Base-by-base conservation (phyloP, 2,888 invertebrate genomes). In the Trissolcus brochymenae region DNA sequence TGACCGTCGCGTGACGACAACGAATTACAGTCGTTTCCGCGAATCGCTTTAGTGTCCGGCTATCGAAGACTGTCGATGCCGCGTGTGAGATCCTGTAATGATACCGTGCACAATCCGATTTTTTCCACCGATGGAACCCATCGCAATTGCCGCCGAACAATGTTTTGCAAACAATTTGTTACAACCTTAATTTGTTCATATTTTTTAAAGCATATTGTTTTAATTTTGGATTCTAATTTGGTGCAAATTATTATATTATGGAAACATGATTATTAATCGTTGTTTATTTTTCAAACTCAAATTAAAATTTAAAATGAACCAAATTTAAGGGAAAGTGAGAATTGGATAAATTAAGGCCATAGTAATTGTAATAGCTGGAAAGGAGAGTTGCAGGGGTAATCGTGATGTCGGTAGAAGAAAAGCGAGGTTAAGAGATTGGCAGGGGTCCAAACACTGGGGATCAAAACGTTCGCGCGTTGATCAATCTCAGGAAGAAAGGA, bases 261-360 rank as follows among this genome's bases (percentile, higher is more conserved):
- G 25, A 25, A 25, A 25, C 4, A 25, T 25, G 0, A 25, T 25
- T 25, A 25, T 25, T 4, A 4, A 25, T 25, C 25, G 19, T 2
- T 1, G 19, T 19, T 19, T 19, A 19, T 19, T 19, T 19, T 19
- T 2, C 1, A 19, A 19, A 19, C 2, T 19, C 1, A 19, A 19
- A 19, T 19, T 19, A 19, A 19, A 2, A 19, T 19, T 1, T 2
- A 17, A 9, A 17, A 21, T 7, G n/a, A 17, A 51, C 6, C 0
- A 51, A 0, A 19, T 19, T 17, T 46, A 4, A 6, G 21, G 19
- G 4, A 49, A 7, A 21, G 50, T 55, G 57, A 11, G 57, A 67
- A 59, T 57, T 25, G 57, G 57, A 6, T 6, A 51, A 67, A 67
- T 67, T 67, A 67, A 35, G 65, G 66, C 59, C 66, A 57, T 41